These are phyloP conservation scores for Adela reaumurella DNA, from an alignment of 2,888 invertebrate species.

Conservation along the genomic window DNA sequence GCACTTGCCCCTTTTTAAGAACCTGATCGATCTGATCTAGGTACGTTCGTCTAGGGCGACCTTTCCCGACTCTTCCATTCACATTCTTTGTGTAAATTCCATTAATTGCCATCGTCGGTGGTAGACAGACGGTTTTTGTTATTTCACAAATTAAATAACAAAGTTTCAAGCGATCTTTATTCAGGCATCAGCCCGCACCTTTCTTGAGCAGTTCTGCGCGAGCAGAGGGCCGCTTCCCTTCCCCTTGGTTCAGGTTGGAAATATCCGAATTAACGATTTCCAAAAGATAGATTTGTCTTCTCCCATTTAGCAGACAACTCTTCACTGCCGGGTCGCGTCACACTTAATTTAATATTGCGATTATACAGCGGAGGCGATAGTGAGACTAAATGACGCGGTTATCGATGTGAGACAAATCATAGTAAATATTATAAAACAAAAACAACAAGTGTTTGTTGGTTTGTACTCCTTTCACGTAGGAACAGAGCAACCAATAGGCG, in stretches of 20 bases:
- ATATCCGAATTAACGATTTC: conserved; percentile 40
- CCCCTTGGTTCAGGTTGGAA: conserved; percentile 3
- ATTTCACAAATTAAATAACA: not conserved
- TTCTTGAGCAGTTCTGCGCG: not conserved
- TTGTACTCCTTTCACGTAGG: no score
- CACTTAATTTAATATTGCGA: conserved; percentile 46
- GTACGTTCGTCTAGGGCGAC: no score
- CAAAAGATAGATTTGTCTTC: conserved; percentile 40
- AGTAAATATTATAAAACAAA: no score
- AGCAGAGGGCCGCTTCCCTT: not conserved
- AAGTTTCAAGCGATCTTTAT: not conserved
- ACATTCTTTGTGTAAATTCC: no score
- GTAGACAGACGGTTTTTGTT: no score
- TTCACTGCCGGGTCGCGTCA: conserved; percentile 28
- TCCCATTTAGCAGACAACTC: conserved; percentile 39
- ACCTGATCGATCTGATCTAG: no score
- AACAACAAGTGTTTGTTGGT: no score
- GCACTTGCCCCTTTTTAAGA: no score
- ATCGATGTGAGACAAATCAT: no score
- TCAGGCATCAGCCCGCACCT: not conserved
- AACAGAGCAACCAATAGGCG: no score
- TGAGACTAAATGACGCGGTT: not conserved
- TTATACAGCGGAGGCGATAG: not conserved
- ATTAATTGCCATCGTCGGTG: no score
- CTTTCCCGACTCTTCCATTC: no score